A percentile compares a stretch with the other conserved stretches of the same genome.
phyloP scores from a whole-genome alignment of 2,113 vertebrate species.

The Alaudala cheleensis region DNA sequence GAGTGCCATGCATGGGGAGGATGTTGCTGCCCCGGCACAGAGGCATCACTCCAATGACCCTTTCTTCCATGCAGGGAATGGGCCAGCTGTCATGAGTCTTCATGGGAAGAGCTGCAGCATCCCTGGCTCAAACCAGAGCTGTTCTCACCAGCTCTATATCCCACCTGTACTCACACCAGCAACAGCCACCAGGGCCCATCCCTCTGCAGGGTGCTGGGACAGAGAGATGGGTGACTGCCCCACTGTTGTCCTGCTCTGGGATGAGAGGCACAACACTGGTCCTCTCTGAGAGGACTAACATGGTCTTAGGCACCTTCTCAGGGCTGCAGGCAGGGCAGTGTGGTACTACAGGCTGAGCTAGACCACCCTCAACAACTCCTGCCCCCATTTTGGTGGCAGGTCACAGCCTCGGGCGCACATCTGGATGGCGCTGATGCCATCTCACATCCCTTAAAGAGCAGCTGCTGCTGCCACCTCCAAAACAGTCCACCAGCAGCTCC shows the following conservation, averaged over 20 bases:
- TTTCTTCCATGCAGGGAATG: neutral
- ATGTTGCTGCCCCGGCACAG: neutral
- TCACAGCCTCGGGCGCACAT: rapidly evolving
- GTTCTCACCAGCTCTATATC: neutral
- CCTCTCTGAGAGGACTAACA: neutral
- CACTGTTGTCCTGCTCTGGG: neutral
- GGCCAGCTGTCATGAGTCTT: neutral
- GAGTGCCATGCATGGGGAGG: neutral
- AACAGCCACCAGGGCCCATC: neutral
- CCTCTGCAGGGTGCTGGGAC: neutral
- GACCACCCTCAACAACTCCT: neutral
- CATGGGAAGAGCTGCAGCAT: neutral
- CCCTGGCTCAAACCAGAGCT: neutral
- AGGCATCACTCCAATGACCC: neutral
- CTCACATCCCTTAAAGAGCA: neutral
- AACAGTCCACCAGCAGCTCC: neutral
- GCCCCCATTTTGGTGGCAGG: neutral
- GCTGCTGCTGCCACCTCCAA: neutral
- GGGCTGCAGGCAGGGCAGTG: conserved; percentile 23
- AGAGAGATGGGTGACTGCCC: neutral
- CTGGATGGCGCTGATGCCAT: neutral
- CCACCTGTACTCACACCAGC: neutral
- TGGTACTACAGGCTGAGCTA: neutral
- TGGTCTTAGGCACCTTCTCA: neutral
- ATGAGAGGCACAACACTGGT: neutral